phyloP scores from a whole-genome alignment of 2,797 vertebrate species.

The Pelobates cultripes region DNA sequence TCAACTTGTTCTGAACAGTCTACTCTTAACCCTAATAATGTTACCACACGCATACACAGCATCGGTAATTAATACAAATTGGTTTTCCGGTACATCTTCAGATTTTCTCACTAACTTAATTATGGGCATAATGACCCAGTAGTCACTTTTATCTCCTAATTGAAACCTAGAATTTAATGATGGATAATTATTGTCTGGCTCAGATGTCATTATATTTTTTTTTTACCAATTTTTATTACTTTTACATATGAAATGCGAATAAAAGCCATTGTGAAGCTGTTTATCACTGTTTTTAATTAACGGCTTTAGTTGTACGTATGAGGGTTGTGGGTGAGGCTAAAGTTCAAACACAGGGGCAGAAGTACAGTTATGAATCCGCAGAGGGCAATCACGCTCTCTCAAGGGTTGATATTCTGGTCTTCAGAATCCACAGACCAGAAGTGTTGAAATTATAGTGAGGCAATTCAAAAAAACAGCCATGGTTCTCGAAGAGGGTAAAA shows the following conservation, averaged over 20 bases:
- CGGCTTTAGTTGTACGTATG: too few relatives aligned
- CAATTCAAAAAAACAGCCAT: too few relatives aligned
- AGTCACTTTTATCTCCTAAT: conserved; percentile 5
- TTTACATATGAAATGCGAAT: neutral
- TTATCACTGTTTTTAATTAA: neutral
- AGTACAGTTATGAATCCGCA: too few relatives aligned
- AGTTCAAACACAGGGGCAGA: too few relatives aligned
- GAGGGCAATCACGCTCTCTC: too few relatives aligned
- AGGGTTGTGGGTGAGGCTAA: too few relatives aligned
- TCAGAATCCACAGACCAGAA: too few relatives aligned
- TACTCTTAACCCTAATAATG: neutral
- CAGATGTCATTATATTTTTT: neutral
- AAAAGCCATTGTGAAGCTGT: neutral
- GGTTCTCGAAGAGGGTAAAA: too few relatives aligned
- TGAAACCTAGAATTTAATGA: conserved; percentile 1
- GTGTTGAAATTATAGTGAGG: too few relatives aligned
- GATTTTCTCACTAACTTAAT: neutral
- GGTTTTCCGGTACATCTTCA: neutral
- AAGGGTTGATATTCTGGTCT: too few relatives aligned
- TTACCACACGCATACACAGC: neutral
- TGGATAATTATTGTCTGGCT: neutral
- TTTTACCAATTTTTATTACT: neutral
- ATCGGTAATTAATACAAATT: neutral
- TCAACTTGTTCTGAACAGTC: neutral
- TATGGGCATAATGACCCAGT: neutral